Conservation (phyloP, 64 coral and sea anemone species). For the Pocillopora verrucosa region DNA sequence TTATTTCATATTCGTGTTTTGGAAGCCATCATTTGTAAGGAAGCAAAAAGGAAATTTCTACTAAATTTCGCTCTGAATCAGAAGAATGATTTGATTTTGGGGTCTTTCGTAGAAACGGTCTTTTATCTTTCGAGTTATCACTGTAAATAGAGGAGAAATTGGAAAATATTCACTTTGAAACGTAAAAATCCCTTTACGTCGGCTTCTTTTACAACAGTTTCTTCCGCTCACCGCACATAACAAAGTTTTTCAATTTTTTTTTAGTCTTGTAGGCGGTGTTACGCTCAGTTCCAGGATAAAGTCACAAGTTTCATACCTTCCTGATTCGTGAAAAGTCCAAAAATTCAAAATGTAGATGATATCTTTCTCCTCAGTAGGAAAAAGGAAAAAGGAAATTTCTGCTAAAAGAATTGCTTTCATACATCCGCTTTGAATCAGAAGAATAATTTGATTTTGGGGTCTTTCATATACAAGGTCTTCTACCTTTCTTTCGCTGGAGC, state of each 20-base stretch:
- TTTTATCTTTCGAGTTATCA: too few relatives aligned
- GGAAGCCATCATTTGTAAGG: too few relatives aligned
- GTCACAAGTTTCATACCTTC: background rate
- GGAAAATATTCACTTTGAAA: too few relatives aligned
- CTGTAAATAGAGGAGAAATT: too few relatives aligned
- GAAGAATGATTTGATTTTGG: background rate
- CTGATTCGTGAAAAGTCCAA: background rate
- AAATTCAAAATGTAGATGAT: slow-evolving; percentile 10
- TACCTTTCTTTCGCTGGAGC: too few relatives aligned
- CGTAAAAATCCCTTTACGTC: background rate
- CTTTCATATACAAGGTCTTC: background rate
- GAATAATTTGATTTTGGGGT: background rate
- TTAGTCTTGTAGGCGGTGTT: background rate
- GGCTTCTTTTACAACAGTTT: background rate
- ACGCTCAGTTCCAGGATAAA: background rate
- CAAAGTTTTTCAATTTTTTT: background rate
- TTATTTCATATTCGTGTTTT: too few relatives aligned
- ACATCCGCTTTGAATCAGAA: background rate
- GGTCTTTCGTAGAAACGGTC: background rate
- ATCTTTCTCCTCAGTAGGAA: too few relatives aligned
- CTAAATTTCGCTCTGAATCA: background rate
- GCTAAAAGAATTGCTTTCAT: background rate
- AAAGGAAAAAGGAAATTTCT: background rate
- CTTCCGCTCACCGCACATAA: background rate
- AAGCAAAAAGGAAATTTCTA: background rate